These are phyloP conservation scores for Oxyscelio sp. DNA, from an alignment of 2,888 invertebrate species.

Conservation along the genomic window DNA sequence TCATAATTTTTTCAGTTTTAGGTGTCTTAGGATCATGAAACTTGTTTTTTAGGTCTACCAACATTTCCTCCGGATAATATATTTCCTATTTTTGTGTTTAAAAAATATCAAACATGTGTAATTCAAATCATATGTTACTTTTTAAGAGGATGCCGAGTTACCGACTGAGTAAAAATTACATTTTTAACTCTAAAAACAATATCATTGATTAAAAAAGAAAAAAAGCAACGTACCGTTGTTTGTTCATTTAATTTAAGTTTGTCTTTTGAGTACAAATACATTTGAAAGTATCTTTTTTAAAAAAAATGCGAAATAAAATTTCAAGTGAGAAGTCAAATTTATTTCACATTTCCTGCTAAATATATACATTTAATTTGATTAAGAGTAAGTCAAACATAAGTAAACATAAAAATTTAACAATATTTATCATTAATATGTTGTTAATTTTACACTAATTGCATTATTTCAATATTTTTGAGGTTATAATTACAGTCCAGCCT, in stretches of 20 bases:
- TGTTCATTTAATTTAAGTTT: too few species aligned
- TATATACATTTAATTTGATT: conserved; percentile 3
- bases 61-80: conserved; percentile 3
- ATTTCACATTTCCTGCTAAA: neutral
- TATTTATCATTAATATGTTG: conserved; percentile 2
- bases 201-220: too few species aligned
- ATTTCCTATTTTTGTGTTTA: neutral
- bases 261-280: too few species aligned
- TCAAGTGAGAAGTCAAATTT: too few species aligned
- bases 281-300: too few species aligned
- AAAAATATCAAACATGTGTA: neutral
- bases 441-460: conserved; percentile 3
- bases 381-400: neutral
- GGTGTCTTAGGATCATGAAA: conserved; percentile 5
- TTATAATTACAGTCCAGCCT: neutral
- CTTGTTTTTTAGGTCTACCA: conserved; percentile 3
- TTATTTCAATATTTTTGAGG: conserved; percentile 3
- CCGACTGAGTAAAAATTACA: too few species aligned
- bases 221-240: too few species aligned
- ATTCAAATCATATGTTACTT: neutral
- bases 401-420: conserved; percentile 1
- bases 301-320: too few species aligned
- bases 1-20: conserved; percentile 11
- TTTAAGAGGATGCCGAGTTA: too few species aligned
- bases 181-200: too few species aligned